Evolutionary conservation across 2,888 invertebrate species (phyloP).

Genomic region (Hydroisotoma schaefferi): DNA sequence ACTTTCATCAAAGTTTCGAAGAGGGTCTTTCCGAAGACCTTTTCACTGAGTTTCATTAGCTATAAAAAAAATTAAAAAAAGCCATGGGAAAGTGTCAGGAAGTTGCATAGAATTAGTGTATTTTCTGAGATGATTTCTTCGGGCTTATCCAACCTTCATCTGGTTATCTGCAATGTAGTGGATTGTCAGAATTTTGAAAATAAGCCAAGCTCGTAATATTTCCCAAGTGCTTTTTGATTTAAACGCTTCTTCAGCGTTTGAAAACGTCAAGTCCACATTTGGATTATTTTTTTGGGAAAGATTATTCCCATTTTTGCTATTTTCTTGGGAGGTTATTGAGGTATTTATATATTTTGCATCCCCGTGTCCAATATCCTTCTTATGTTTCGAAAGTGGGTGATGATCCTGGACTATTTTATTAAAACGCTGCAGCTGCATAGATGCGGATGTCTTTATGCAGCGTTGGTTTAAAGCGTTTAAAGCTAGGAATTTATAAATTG

Average conservation of each 20-base stretch:
- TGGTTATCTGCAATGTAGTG: constrained; percentile 86
- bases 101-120: background rate
- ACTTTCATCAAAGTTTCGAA: constrained; percentile 82
- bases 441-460: too few relatives aligned
- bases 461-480: too few relatives aligned
- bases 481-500: too few relatives aligned
- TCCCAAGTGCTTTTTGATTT: constrained; percentile 92
- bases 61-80: constrained; percentile 55
- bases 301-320: too few relatives aligned
- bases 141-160: constrained; percentile 86
- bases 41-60: constrained; percentile 76
- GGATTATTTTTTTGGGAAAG: too few relatives aligned
- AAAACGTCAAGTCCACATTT: constrained; percentile 75
- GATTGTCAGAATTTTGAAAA: constrained; percentile 84
- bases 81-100: background rate
- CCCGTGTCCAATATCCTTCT: too few relatives aligned
- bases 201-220: constrained; percentile 80
- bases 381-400: too few relatives aligned
- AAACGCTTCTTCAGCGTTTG: constrained; percentile 83
- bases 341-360: too few relatives aligned
- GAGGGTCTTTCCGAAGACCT: constrained; percentile 71
- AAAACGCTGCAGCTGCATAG: too few relatives aligned
- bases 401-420: too few relatives aligned
- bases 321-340: too few relatives aligned
- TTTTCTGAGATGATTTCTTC: too few relatives aligned